Conservation (phyloP, 2,797 vertebrate species). For the Poecilia wingei region DNA sequence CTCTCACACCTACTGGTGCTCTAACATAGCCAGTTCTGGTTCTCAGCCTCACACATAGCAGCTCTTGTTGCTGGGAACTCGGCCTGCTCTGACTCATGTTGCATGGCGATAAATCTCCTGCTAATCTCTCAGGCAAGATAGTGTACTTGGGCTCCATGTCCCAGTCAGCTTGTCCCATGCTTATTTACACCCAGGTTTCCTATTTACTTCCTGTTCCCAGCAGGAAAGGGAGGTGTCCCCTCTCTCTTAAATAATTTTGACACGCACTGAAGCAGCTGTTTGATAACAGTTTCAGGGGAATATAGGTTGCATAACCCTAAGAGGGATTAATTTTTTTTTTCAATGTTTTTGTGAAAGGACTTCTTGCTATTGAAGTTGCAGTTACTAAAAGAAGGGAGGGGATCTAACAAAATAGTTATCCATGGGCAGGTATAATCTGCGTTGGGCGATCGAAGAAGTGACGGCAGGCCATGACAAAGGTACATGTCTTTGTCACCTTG, state of each 20-base stretch:
- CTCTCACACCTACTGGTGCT: slow-evolving; percentile 22
- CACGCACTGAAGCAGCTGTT: slow-evolving; percentile 33
- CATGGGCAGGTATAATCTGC: slow-evolving; percentile 69
- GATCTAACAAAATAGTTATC: slow-evolving; percentile 44
- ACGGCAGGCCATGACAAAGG: slow-evolving; percentile 71
- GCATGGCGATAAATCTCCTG: slow-evolving; percentile 81
- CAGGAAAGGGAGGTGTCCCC: slow-evolving; percentile 66
- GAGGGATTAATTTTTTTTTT: slow-evolving; percentile 28
- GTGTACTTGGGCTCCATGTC: slow-evolving; percentile 65
- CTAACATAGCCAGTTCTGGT: slow-evolving; percentile 46
- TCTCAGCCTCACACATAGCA: slow-evolving; percentile 68
- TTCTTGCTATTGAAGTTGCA: slow-evolving; percentile 26
- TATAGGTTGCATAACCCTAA: slow-evolving; percentile 14
- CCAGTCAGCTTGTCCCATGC: slow-evolving; percentile 59
- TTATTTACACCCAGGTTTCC: slow-evolving; percentile 75
- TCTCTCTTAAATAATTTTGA: slow-evolving; percentile 39
- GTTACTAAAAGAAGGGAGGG: slow-evolving; percentile 28
- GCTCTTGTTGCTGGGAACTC: slow-evolving; percentile 71
- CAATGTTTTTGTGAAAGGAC: slow-evolving; percentile 24
- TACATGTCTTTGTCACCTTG: slow-evolving; percentile 66
- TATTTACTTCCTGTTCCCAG: slow-evolving; percentile 62
- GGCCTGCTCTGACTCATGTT: slow-evolving; percentile 69
- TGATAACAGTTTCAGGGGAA: slow-evolving; percentile 25
- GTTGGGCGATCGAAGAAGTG: slow-evolving; percentile 68
- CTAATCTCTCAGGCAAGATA: slow-evolving; percentile 78